These are phyloP conservation scores for Neodiprion pinetum DNA, from an alignment of 1,140 invertebrate species.

Conservation along the genomic window DNA sequence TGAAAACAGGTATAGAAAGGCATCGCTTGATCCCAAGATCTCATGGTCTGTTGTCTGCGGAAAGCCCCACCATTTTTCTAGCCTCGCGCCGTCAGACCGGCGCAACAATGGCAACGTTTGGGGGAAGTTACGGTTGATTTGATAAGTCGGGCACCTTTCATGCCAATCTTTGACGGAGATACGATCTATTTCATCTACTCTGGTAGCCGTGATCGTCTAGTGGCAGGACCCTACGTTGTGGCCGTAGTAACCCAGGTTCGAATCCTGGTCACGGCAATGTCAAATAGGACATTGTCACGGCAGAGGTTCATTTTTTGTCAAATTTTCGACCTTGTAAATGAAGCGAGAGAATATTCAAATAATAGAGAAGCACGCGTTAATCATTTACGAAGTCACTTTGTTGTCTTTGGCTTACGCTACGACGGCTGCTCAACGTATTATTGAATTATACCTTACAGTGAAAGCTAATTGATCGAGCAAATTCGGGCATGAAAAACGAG, in stretches of 20 bases:
- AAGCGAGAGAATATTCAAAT: background rate
- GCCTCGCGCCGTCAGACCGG: background rate
- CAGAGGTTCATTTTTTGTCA: conserved; percentile 43
- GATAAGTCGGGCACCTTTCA: conserved; percentile 10
- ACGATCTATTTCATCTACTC: conserved; percentile 29
- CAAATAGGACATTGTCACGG: conserved; percentile 50
- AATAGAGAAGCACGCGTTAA: background rate
- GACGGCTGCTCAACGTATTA: too few relatives aligned
- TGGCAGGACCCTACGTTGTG: conserved; percentile 91
- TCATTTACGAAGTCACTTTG: too few relatives aligned
- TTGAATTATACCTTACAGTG: too few relatives aligned
- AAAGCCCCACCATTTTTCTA: background rate
- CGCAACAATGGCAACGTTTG: background rate
- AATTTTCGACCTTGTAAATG: background rate
- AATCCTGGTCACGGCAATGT: conserved; percentile 86
- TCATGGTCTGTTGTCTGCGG: background rate
- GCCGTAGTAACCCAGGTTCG: conserved; percentile 90
- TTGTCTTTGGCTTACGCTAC: too few relatives aligned
- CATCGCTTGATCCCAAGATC: background rate
- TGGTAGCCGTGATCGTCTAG: conserved; percentile 81
- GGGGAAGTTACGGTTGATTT: conserved; percentile 7
- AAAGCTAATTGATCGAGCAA: too few relatives aligned
- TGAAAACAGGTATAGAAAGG: background rate
- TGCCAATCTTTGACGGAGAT: background rate
- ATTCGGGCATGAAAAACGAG: too few relatives aligned